A percentile compares a stretch with the other conserved stretches of the same genome.
phyloP scores from a whole-genome alignment of 2,113 vertebrate genomes.

The Alligator mississippiensis region DNA sequence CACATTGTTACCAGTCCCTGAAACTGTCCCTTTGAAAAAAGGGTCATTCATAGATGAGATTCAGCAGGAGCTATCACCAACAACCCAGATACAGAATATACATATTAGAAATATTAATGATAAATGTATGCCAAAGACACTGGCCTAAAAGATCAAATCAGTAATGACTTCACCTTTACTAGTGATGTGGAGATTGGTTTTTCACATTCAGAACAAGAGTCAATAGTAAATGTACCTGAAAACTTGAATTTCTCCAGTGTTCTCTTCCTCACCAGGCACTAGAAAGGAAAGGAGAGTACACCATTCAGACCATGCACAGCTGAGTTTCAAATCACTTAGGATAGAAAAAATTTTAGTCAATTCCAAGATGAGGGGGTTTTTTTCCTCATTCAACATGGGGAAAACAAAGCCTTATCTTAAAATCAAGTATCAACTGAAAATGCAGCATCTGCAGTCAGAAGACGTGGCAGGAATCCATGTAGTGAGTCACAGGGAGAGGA shows the following conservation, averaged over 20 bases:
- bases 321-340: too few relatives aligned
- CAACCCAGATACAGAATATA: not conserved
- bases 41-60: not conserved
- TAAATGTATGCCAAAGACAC: not conserved
- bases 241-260: not conserved
- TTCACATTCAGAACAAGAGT: not conserved
- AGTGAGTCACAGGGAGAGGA: too few relatives aligned
- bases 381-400: too few relatives aligned
- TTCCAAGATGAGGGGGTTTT: too few relatives aligned
- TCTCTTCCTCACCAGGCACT: not conserved
- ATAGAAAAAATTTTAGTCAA: too few relatives aligned
- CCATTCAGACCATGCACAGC: not conserved
- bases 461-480: too few relatives aligned
- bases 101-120: not conserved
- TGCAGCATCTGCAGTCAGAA: too few relatives aligned
- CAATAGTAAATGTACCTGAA: not conserved
- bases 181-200: too few relatives aligned
- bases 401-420: too few relatives aligned
- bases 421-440: too few relatives aligned
- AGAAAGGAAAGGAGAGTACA: not conserved
- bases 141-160: not conserved
- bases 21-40: not conserved
- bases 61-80: not conserved
- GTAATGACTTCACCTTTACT: not conserved
- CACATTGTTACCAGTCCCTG: not conserved